Evolutionary conservation across 2,888 invertebrate genomes (phyloP).

Genomic region (Pyralis farinalis): DNA sequence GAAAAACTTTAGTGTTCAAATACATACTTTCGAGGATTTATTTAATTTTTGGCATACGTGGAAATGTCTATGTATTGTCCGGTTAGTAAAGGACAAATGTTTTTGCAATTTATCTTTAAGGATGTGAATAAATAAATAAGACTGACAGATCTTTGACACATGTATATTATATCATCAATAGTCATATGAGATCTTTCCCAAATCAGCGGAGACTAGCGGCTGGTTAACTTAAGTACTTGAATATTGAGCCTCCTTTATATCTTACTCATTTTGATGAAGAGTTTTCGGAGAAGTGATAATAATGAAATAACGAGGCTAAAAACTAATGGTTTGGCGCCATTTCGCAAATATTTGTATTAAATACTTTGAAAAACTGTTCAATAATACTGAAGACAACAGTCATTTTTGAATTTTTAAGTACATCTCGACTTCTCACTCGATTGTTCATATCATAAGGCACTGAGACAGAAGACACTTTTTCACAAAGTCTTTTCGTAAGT

Average conservation of each 20-base stretch:
- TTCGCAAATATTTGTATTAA: conserved; percentile 12
- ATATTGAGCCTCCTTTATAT: conserved; percentile 22
- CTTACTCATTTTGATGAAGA: conserved; percentile 8
- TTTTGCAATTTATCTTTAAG: too few species aligned
- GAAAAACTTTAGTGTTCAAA: conserved; percentile 74
- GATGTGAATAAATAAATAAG: too few species aligned
- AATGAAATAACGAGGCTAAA: conserved; percentile 12
- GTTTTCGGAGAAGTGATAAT: conserved; percentile 9
- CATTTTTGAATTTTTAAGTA: conserved; percentile 44
- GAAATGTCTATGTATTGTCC: conserved; percentile 11
- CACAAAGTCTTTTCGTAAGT: conserved; percentile 38
- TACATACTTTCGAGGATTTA: conserved; percentile 57
- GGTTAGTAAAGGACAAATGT: not conserved
- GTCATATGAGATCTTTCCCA: conserved; percentile 21
- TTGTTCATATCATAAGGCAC: conserved; percentile 46
- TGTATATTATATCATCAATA: not conserved
- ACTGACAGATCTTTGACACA: too few species aligned
- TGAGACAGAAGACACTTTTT: conserved; percentile 46
- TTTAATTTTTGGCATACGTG: conserved; percentile 3
- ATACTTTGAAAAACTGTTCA: conserved; percentile 22
- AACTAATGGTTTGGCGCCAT: conserved; percentile 13
- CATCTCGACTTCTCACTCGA: conserved; percentile 31
- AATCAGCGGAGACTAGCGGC: conserved; percentile 29
- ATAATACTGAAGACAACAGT: conserved; percentile 53
- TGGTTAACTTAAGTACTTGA: conserved; percentile 47